Base-by-base conservation (phyloP, 2,888 invertebrate species). In the Keiferia lycopersicella region DNA sequence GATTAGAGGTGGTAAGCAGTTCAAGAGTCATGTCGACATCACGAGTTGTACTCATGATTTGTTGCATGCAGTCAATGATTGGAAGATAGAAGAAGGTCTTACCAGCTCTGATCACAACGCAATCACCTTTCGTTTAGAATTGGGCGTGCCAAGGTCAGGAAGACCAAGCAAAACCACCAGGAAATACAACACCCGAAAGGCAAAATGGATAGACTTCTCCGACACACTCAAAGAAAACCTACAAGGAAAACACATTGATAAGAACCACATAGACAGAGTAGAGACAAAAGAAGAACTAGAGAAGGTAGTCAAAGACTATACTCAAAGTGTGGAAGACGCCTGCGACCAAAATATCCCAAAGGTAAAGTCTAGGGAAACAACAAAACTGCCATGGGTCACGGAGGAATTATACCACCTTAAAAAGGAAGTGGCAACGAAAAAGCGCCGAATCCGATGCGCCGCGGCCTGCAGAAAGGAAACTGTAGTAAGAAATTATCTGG, bases 401-500 rank as follows among this genome's bases (percentile, higher is more conserved):
- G 12, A 59, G 18, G 22, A 41, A n/a, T 41, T 59, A 0, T 10
- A 2, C 0, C 0, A 4, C 4, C n/a, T 41, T 2, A 59, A 59
- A 22, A 41, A 18, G n/a, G 59, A 26, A 2, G 6, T 26, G 26
- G 6, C 26, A 2, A 26, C 26, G 26, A 26, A 41, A 22, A 20
- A 45, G 10, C 20, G 41, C 0, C 38, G 68, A 4, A 65, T 66
- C 6, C 8, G 45, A 0, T 38, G 51, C 11, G 68, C 68, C 0
- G 66, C 66, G 0, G 64, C 66, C 64, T n/a, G n/a, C n/a, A 65
- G 12, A 65, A 64, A 48, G 0, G 20, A 4, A 53, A 41, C 18
- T 39, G 61, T 63, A 0, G 61, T 66, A 0, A 45, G 22, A 0
- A 53, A 56, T 10, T 68, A 68, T 62, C 63, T 68, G 56, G n/a